Base-by-base conservation (phyloP, 2,888 invertebrate species). In the Zaprionus lineosus region DNA sequence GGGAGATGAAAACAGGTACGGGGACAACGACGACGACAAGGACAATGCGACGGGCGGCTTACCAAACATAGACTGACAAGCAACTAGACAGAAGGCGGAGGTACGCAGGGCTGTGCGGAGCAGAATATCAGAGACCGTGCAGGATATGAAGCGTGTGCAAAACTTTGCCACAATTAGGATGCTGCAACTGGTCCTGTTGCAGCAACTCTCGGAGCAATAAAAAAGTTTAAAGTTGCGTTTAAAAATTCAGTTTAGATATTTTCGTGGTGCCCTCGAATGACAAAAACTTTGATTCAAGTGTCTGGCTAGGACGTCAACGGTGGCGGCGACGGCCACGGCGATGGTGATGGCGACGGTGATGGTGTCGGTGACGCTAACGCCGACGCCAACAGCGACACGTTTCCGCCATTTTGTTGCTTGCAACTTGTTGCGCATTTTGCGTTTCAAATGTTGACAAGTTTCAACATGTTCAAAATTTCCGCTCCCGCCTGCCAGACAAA, bases 151-250 rank as follows among this genome's bases (percentile, higher is more conserved):
- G 69, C 71, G 64, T 76, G 61, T 73, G 79, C 76, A 37, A 79
- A 84, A 78, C 57, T 82, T 82, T 75, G 74, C 78, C 79, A 82
- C 81, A 82, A 82, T 84, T 81, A 81, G 81, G 78, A 81, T 74
- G 68, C 60, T 51, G 72, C 62, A 43, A 55, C 47, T 43, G 14
- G 39, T 19, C 11, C 21, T 16, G 37, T 16, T 9, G 6, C 21
- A 18, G 48, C 62, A 61, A 58, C 68, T 76, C 81, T 59, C 74
- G 39, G 16, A 50, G 75, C 84, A 84, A 82, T 84, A 82, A 82
- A 82, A 81, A 82, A 84, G 61, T 82, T 82, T 75, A 71, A 81
- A 78, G 74, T 84, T 81, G 48, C 73, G 68, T 75, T 81, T 81
- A 81, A 84, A 81, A 59, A 81, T 82, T 53, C 76, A 82, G 78